A percentile compares a stretch with the other conserved stretches of the same genome.
phyloP scores from a whole-genome alignment of 2,888 invertebrate species.

The Leptopilina syphax region DNA sequence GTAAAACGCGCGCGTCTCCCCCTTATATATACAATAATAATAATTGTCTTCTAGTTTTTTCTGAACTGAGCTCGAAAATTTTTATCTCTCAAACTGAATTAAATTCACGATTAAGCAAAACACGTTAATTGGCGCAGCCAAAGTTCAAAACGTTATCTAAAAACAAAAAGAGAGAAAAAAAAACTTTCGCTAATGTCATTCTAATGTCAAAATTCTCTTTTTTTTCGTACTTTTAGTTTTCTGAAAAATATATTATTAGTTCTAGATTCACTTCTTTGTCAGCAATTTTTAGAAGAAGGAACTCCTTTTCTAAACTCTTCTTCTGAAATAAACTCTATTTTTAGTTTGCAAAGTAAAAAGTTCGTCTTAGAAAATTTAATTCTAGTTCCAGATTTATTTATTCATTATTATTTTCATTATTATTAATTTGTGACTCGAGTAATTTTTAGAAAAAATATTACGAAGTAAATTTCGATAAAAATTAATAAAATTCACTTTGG shows the following conservation, averaged over 20 bases:
- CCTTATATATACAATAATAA: not conserved
- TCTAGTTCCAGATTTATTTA: no score
- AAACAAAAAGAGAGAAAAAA: not conserved
- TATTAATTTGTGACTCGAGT: no score
- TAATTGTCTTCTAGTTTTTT: conserved; percentile 13
- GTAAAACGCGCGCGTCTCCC: not conserved
- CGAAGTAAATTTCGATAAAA: no score
- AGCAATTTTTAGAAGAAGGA: no score
- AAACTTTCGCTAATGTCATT: conserved; percentile 31
- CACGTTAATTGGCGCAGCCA: conserved; percentile 10
- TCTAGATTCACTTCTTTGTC: no score
- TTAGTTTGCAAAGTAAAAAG: no score
- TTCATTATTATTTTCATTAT: no score
- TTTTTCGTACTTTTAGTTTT: not conserved
- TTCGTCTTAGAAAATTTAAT: no score
- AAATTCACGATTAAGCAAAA: conserved; percentile 38
- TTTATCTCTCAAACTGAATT: conserved; percentile 6
- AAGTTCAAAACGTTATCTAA: conserved; percentile 23
- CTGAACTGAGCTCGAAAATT: conserved; percentile 6
- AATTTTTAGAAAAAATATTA: no score
- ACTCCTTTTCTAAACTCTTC: no score
- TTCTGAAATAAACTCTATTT: no score
- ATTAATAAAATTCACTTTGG: no score
- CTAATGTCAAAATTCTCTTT: conserved; percentile 4
- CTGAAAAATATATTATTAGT: not conserved